A percentile compares a stretch with the other conserved stretches of the same genome.
Conservation (phyloP, 1,140 invertebrate genomes). For the Zophobas atratus region DNA sequence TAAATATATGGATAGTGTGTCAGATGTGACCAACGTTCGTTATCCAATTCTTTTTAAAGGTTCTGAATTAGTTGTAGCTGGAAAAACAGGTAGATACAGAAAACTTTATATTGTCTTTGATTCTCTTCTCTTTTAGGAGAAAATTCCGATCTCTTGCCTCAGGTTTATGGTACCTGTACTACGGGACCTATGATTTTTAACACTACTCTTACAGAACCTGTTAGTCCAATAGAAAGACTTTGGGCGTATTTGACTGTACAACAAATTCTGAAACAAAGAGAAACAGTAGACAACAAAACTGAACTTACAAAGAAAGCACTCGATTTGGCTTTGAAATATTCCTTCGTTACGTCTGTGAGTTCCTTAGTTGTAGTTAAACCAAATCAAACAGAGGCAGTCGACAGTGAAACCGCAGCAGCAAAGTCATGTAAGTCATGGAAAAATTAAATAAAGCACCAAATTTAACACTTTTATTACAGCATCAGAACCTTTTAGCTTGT, state of each 20-base stretch:
- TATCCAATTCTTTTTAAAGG: slow-evolving; percentile 73
- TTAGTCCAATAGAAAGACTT: slow-evolving; percentile 72
- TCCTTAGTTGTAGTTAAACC: slow-evolving; percentile 79
- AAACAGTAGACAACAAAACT: slow-evolving; percentile 58
- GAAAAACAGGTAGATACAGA: slow-evolving; percentile 61
- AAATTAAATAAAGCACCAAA: no score
- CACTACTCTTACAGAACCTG: slow-evolving; percentile 13
- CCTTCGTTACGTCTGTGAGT: slow-evolving; percentile 78
- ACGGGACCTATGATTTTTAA: slow-evolving; percentile 5
- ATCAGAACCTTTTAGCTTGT: no score
- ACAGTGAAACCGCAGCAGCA: slow-evolving; percentile 1
- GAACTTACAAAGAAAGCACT: slow-evolving; percentile 63
- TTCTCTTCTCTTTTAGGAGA: no score
- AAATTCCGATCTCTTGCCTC: not conserved
- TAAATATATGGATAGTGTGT: slow-evolving; percentile 72
- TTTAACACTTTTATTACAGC: no score
- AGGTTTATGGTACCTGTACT: not conserved
- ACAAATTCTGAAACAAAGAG: slow-evolving; percentile 73
- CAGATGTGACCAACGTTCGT: slow-evolving; percentile 68
- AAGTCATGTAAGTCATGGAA: not conserved
- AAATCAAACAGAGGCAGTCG: slow-evolving; percentile 61
- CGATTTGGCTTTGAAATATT: slow-evolving; percentile 71
- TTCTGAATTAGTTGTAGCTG: slow-evolving; percentile 74
- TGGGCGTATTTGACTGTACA: slow-evolving; percentile 80
- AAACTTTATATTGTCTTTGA: no score